Evolutionary conservation across 2,888 invertebrate genomes (phyloP).

Genomic region (Tetheella fluctuosa): DNA sequence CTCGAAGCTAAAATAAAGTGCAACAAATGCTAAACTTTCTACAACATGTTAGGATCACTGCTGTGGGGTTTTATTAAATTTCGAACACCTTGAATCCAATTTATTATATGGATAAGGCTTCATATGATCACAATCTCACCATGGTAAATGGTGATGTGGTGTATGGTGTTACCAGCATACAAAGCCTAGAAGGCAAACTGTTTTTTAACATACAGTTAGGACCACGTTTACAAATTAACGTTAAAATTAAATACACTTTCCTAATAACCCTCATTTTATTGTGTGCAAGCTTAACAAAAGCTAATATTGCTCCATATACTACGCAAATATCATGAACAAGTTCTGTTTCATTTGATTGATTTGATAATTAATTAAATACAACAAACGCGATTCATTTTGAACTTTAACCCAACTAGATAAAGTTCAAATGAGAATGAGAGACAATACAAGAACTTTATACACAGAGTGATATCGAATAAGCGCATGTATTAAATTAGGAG

Average conservation of each 20-base stretch:
- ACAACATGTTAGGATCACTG: not conserved
- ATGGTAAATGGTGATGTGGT: not conserved
- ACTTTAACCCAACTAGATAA: not conserved
- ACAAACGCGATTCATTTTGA: constrained; percentile 16
- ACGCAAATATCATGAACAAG: not conserved
- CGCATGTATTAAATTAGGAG: not conserved
- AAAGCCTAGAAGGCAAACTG: too few species aligned
- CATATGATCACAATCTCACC: not conserved
- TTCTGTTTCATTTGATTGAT: not conserved
- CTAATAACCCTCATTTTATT: too few species aligned
- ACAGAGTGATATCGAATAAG: not conserved
- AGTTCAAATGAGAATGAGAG: not conserved
- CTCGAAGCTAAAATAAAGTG: not conserved
- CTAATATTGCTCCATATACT: not conserved
- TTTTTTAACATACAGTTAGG: too few species aligned
- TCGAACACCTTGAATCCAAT: not conserved
- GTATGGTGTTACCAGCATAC: too few species aligned
- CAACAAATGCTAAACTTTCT: constrained; percentile 19
- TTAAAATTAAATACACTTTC: too few species aligned
- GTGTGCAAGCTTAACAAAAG: too few species aligned
- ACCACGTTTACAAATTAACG: too few species aligned
- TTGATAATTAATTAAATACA: not conserved
- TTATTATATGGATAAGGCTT: not conserved
- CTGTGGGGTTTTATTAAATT: too few species aligned
- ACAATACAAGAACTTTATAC: not conserved